These are phyloP conservation scores for Caenorhabditis sp. DNA, from an alignment of 2,888 invertebrate species.

Conservation along the genomic window DNA sequence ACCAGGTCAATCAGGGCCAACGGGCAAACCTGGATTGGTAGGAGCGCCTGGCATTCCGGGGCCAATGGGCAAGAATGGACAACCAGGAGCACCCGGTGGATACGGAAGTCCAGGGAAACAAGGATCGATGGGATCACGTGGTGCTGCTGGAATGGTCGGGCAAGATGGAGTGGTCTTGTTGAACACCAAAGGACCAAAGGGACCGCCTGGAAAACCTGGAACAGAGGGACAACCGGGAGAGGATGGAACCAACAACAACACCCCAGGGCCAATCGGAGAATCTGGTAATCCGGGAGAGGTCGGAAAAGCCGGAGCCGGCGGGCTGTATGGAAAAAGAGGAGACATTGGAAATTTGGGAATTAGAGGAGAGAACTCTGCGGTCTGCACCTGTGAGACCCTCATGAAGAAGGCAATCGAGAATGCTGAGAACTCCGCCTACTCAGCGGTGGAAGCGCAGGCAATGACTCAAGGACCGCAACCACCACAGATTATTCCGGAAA, in stretches of 20 bases:
- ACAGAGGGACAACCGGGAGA: conserved; percentile 57
- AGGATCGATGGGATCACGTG: conserved; percentile 54
- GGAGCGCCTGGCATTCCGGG: conserved; percentile 60
- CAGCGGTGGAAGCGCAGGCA: conserved; percentile 43
- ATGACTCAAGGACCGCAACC: conserved; percentile 8
- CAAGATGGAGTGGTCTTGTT: conserved; percentile 55
- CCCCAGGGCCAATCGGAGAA: conserved; percentile 43
- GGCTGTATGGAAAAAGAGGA: conserved; percentile 45
- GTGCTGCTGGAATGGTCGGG: conserved; percentile 37
- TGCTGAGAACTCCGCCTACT: conserved; percentile 56
- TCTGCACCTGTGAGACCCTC: conserved; percentile 54
- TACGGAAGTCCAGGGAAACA: conserved; percentile 61
- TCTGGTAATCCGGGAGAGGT: conserved; percentile 34
- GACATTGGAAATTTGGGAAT: conserved; percentile 48
- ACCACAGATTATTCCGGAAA: conserved; percentile 16
- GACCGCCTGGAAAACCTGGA: conserved; percentile 59
- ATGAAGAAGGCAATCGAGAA: conserved; percentile 51
- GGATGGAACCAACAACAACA: conserved; percentile 60
- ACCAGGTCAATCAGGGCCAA: conserved; percentile 44
- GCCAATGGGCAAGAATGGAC: conserved; percentile 61
- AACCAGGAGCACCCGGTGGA: conserved; percentile 56
- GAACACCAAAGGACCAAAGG: conserved; percentile 53
- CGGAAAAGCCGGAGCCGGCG: conserved; percentile 32
- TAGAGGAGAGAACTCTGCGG: conserved; percentile 22
- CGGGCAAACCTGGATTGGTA: conserved; percentile 45